phyloP scores from a whole-genome alignment of 2,113 vertebrate genomes.

The Phylloscopus whistleri region DNA sequence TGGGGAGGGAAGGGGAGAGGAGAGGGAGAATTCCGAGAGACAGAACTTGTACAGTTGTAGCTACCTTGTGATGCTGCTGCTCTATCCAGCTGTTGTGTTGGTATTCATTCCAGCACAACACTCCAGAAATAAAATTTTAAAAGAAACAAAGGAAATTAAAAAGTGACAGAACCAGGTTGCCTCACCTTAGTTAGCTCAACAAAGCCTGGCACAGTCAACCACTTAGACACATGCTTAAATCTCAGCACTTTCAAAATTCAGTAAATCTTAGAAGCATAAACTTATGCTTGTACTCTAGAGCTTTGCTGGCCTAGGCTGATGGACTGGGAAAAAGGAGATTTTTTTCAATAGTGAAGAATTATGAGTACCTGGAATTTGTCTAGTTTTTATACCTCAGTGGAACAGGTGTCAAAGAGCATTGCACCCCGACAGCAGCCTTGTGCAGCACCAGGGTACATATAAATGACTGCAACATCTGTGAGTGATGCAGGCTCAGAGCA shows the following conservation, averaged over 20 bases:
- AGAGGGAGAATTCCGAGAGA: background rate
- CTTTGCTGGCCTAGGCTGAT: background rate
- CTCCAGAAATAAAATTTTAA: background rate
- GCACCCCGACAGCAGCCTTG: background rate
- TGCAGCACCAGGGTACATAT: background rate
- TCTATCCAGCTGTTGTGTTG: constrained; percentile 20
- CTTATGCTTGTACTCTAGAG: background rate
- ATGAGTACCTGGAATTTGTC: background rate
- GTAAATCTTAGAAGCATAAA: background rate
- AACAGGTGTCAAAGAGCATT: background rate
- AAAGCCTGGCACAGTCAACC: background rate
- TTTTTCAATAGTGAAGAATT: background rate
- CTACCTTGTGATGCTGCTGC: background rate
- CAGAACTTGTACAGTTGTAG: background rate
- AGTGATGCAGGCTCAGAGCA: background rate
- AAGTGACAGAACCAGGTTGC: background rate
- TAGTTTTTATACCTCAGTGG: background rate
- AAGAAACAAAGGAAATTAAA: background rate
- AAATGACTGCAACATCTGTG: background rate
- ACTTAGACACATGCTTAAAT: background rate
- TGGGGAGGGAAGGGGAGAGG: background rate
- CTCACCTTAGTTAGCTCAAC: background rate
- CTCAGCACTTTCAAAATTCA: background rate
- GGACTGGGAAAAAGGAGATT: background rate
- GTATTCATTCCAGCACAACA: background rate